Percentiles rank a stretch among this genome's conserved stretches.
These are phyloP conservation scores for Pygoscelis antarcticus DNA, from an alignment of 2,113 vertebrate species.

Conservation along the genomic window DNA sequence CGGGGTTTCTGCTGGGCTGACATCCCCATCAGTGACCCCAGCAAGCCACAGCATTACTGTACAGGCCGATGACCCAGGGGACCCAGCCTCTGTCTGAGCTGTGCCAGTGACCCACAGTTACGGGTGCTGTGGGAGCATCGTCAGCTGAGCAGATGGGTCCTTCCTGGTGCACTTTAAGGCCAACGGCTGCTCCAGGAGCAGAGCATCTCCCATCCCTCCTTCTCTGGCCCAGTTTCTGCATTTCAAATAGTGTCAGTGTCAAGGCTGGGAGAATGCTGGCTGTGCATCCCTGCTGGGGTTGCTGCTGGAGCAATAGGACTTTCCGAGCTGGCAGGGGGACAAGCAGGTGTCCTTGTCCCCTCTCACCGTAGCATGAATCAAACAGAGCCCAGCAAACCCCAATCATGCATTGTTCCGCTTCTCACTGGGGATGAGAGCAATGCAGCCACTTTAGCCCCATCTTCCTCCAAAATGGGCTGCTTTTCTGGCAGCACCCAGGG, in stretches of 20 bases:
- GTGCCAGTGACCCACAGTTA: not conserved
- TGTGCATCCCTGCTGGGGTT: not conserved
- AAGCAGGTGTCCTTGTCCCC: not conserved
- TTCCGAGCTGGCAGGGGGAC: not conserved
- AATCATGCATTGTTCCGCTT: not conserved
- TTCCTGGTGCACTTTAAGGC: not conserved
- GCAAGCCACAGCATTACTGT: not conserved
- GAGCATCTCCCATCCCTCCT: not conserved
- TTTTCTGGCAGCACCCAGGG: not conserved
- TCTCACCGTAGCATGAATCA: rapidly evolving
- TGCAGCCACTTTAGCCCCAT: not conserved
- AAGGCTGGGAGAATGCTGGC: not conserved
- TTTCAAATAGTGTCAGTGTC: not conserved
- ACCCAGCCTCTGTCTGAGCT: not conserved
- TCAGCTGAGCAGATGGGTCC: not conserved
- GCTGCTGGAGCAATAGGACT: not conserved
- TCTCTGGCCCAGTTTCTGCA: not conserved
- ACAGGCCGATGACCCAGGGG: not conserved
- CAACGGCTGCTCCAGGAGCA: not conserved
- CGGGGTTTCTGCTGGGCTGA: not conserved
- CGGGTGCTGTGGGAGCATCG: not conserved
- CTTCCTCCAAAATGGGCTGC: not conserved
- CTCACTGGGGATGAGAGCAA: not conserved
- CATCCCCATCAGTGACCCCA: not conserved
- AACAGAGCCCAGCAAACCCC: not conserved